Conservation (phyloP, 2,888 invertebrate genomes). For the Spisula solida region DNA sequence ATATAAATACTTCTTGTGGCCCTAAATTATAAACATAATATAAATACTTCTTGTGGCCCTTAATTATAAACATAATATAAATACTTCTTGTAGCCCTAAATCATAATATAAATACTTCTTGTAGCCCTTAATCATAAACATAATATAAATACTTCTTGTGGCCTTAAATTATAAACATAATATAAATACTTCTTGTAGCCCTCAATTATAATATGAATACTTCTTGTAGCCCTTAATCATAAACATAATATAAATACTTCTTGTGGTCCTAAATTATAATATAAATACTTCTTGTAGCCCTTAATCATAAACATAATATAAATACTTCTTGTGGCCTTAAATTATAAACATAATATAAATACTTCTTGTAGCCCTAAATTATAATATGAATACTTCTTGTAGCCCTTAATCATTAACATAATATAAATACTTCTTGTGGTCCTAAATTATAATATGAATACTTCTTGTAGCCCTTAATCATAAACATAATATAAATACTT, state of each 20-base stretch:
- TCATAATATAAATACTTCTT: constrained; percentile 81
- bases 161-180: constrained; percentile 74
- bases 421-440: too few relatives aligned
- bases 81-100: too few relatives aligned
- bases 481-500: constrained; percentile 72
- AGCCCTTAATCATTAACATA: constrained; percentile 77
- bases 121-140: constrained; percentile 80
- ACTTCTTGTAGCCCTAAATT: too few relatives aligned
- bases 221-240: constrained; percentile 84
- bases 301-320: constrained; percentile 65
- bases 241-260: too few relatives aligned
- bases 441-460: too few relatives aligned
- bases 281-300: constrained; percentile 85
- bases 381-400: constrained; percentile 82
- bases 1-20: constrained; percentile 83
- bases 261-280: too few relatives aligned
- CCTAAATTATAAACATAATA: constrained; percentile 68
- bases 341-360: too few relatives aligned
- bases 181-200: too few relatives aligned
- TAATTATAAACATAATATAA: neutral
- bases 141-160: constrained; percentile 81
- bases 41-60: constrained; percentile 85
- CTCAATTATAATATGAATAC: too few relatives aligned
- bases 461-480: constrained; percentile 84
- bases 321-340: constrained; percentile 84